These are phyloP conservation scores for Ifrita kowaldi DNA, from an alignment of 2,113 vertebrate genomes.

Conservation along the genomic window DNA sequence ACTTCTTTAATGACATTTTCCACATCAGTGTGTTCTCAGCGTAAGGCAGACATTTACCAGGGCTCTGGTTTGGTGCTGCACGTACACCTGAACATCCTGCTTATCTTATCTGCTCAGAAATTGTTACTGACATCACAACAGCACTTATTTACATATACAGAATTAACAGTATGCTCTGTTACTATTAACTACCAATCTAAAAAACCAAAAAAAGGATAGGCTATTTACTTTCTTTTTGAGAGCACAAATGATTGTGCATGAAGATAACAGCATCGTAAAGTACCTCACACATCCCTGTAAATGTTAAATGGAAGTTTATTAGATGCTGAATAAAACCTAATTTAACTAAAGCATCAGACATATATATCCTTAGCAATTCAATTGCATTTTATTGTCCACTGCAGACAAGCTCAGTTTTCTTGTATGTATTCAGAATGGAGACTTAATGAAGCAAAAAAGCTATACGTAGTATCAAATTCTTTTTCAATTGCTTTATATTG, in stretches of 20 bases:
- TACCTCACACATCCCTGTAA: not conserved
- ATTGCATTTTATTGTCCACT: not conserved
- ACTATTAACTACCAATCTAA: not conserved
- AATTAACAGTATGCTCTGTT: not conserved
- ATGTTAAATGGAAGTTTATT: conserved; percentile 14
- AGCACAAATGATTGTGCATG: not conserved
- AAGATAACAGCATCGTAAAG: not conserved
- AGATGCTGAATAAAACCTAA: conserved; percentile 44
- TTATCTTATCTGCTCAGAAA: conserved; percentile 60
- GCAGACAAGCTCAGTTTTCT: not conserved
- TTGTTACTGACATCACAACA: conserved; percentile 32
- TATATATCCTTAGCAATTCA: conserved; percentile 10
- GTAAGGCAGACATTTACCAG: conserved; percentile 54
- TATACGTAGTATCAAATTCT: not conserved
- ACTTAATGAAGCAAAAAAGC: not conserved
- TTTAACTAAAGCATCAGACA: conserved; percentile 48
- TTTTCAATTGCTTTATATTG: not conserved
- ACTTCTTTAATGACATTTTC: conserved; percentile 70
- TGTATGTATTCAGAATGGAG: not conserved
- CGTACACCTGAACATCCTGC: conserved; percentile 30
- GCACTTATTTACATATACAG: not conserved
- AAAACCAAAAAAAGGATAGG: not conserved
- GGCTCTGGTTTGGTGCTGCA: not conserved
- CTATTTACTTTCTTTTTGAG: not conserved
- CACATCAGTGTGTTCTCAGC: conserved; percentile 50